Conservation (phyloP, 2,888 invertebrate genomes). For the Theretra japonica region DNA sequence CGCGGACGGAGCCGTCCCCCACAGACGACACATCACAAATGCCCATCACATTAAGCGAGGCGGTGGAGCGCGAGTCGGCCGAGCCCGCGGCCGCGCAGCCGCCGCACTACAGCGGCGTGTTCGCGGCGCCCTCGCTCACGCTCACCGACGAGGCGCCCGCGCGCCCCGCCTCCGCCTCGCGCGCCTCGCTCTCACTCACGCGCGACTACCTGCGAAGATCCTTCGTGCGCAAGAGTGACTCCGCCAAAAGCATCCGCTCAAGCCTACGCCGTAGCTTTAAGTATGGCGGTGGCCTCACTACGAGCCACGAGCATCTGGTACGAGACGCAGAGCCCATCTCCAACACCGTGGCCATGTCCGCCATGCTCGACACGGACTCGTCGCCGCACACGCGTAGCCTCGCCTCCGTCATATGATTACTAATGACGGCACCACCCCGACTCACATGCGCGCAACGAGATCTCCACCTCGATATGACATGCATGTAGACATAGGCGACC, state of each 20-base stretch:
- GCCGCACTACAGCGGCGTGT: conserved; percentile 59
- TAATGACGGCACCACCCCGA: too few relatives aligned
- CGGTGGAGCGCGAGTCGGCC: conserved; percentile 62
- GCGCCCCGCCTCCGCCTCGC: conserved; percentile 58
- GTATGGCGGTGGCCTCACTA: conserved; percentile 72
- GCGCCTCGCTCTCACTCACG: conserved; percentile 67
- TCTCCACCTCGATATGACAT: too few relatives aligned
- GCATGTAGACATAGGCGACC: too few relatives aligned
- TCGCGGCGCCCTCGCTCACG: conserved; percentile 46
- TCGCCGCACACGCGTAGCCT: conserved; percentile 60
- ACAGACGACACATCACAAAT: conserved; percentile 66
- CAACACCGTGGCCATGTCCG: conserved; percentile 78
- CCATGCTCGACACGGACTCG: conserved; percentile 63
- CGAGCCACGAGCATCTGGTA: conserved; percentile 86
- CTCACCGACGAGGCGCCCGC: conserved; percentile 57
- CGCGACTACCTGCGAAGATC: conserved; percentile 71
- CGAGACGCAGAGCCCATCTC: conserved; percentile 86
- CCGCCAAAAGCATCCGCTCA: conserved; percentile 73
- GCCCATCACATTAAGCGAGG: conserved; percentile 76
- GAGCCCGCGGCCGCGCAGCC: conserved; percentile 56
- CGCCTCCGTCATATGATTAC: conserved; percentile 54
- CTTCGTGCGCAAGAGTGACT: conserved; percentile 74
- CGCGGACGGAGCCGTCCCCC: conserved; percentile 55
- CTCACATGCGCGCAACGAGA: too few relatives aligned
- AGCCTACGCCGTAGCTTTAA: conserved; percentile 74